phyloP scores from a whole-genome alignment of 2,797 vertebrate species.

The Sebastes ruberrimus region DNA sequence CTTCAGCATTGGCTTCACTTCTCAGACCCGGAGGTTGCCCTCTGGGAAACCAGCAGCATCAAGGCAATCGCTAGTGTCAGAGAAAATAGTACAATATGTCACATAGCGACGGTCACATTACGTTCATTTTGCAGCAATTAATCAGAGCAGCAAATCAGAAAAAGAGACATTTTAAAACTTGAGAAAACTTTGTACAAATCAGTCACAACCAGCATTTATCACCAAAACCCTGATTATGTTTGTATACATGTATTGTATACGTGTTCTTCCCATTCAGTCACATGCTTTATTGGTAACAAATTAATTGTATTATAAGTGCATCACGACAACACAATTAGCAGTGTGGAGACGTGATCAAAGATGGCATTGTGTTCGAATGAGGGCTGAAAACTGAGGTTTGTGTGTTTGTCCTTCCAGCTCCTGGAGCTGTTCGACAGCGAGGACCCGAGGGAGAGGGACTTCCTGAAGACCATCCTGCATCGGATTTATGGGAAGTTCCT shows the following conservation, averaged over 20 bases:
- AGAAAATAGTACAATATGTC: not conserved
- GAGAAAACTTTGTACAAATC: not conserved
- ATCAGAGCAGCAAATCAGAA: not conserved
- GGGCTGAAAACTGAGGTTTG: not conserved
- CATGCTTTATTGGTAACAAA: not conserved
- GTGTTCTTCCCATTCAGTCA: not conserved
- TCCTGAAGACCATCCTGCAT: constrained; percentile 97
- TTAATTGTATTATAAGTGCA: not conserved
- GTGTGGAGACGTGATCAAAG: not conserved
- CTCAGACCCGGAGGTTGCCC: too few relatives aligned
- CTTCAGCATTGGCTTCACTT: too few relatives aligned
- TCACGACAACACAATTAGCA: not conserved
- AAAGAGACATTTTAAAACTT: not conserved
- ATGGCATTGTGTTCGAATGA: not conserved
- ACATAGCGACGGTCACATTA: not conserved
- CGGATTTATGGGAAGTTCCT: constrained; percentile 98
- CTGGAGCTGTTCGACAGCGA: constrained; percentile 98
- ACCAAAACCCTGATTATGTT: not conserved
- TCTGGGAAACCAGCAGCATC: too few relatives aligned
- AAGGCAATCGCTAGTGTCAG: not conserved
- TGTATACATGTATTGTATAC: not conserved
- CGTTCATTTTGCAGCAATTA: not conserved
- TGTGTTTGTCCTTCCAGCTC: constrained; percentile 77
- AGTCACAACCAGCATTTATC: not conserved
- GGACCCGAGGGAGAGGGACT: constrained; percentile 96